Evolutionary conservation across 2,113 vertebrate genomes (phyloP).

Genomic region (Hydrochoerus hydrochaeris): DNA sequence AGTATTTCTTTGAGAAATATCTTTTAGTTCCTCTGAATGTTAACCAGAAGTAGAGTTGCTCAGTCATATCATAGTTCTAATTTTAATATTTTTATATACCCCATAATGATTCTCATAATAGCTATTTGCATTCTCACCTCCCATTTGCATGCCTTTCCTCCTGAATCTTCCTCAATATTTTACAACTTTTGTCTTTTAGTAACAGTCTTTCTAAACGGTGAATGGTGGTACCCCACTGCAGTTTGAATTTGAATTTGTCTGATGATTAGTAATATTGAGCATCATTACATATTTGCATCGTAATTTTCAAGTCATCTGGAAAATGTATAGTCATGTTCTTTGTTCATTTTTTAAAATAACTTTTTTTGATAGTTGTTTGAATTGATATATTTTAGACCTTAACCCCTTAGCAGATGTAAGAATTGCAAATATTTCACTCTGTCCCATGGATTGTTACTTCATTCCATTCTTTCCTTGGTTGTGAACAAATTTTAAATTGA

Average conservation of each 20-base stretch:
- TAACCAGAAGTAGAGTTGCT: background rate
- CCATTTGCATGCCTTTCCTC: background rate
- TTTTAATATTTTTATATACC: background rate
- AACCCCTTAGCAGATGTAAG: background rate
- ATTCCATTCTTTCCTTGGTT: background rate
- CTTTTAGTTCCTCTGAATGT: background rate
- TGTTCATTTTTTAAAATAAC: background rate
- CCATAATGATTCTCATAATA: background rate
- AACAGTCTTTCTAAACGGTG: background rate
- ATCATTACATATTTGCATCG: rapidly evolving
- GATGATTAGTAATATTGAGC: background rate
- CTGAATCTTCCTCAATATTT: background rate
- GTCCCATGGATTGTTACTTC: background rate
- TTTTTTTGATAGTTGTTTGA: background rate
- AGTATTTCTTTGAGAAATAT: background rate
- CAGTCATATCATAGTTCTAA: background rate
- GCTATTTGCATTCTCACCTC: background rate
- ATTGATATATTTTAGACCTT: background rate
- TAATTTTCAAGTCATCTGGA: background rate
- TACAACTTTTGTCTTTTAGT: background rate
- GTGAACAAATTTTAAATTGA: background rate
- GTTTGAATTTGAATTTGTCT: background rate
- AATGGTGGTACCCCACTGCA: background rate
- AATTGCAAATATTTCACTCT: background rate
- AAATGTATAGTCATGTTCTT: background rate